These are phyloP conservation scores for Agriopis aurantiaria DNA, from an alignment of 2,888 invertebrate genomes.

Conservation along the genomic window DNA sequence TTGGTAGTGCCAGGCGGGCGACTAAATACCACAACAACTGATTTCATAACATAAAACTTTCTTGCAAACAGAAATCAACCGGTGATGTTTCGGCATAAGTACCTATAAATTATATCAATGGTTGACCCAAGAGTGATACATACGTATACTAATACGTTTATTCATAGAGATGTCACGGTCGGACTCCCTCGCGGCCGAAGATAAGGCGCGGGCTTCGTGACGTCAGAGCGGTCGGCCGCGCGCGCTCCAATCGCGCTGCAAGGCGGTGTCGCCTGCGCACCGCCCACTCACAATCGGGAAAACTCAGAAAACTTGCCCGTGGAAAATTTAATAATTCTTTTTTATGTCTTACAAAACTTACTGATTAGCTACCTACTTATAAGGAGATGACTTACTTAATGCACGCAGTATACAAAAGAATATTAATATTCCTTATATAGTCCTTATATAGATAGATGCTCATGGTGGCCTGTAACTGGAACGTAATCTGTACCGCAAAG, in stretches of 20 bases:
- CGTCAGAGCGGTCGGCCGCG: constrained; percentile 78
- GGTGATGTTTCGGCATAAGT: neutral
- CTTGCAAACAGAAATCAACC: neutral
- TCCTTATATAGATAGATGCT: no score
- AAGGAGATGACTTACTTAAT: no score
- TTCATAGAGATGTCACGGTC: constrained; percentile 52
- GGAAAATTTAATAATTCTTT: neutral
- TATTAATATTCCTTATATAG: no score
- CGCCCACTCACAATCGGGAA: constrained; percentile 75
- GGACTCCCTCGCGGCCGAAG: constrained; percentile 61
- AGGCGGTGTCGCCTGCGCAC: constrained; percentile 70
- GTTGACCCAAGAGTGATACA: constrained; percentile 4
- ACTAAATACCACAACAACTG: no score
- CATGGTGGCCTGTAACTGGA: neutral
- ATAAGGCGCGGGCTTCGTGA: constrained; percentile 72
- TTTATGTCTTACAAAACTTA: neutral
- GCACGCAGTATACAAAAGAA: no score
- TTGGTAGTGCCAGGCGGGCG: no score
- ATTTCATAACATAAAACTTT: neutral
- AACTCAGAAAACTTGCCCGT: constrained; percentile 7
- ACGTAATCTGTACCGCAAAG: neutral
- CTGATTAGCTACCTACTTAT: neutral
- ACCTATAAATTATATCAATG: neutral
- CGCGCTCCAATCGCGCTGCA: constrained; percentile 71
- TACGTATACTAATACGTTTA: constrained; percentile 41